Conservation (phyloP, 2,888 invertebrate species). For the Pachliopta kotzebuea region DNA sequence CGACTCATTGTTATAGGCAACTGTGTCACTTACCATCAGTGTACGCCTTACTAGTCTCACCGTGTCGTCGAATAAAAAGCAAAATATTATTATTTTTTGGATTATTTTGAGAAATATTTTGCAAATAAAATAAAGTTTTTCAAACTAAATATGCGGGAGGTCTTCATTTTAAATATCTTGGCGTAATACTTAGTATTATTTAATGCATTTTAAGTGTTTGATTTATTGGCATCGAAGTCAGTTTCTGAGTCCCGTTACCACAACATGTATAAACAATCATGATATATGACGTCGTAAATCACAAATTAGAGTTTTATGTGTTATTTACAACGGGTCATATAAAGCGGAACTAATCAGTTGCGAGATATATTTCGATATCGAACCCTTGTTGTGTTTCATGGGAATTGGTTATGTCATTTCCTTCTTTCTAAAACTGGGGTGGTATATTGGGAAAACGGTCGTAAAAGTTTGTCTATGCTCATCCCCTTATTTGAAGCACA, state of each 20-base stretch:
- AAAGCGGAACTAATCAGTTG: conserved; percentile 65
- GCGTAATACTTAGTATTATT: conserved; percentile 6
- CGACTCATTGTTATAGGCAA: no score
- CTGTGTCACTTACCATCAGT: no score
- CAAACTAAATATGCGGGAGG: not conserved
- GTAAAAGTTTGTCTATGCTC: conserved; percentile 35
- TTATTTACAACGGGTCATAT: conserved; percentile 54
- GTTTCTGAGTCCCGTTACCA: conserved; percentile 41
- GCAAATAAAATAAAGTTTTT: no score
- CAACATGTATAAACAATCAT: conserved; percentile 55
- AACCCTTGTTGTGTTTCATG: conserved; percentile 40
- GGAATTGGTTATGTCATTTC: conserved; percentile 41
- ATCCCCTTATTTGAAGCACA: not conserved
- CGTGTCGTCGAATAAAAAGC: no score
- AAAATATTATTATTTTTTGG: no score
- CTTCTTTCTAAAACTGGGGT: conserved; percentile 36
- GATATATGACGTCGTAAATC: conserved; percentile 68
- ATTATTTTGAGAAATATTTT: no score
- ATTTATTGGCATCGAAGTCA: conserved; percentile 31
- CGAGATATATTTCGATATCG: conserved; percentile 43
- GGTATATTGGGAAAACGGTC: conserved; percentile 41
- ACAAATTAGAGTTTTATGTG: conserved; percentile 60
- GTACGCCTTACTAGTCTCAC: no score
- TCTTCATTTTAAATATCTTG: conserved; percentile 1
- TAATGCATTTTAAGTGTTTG: conserved; percentile 23